Conservation (phyloP, 2,888 invertebrate genomes). For the Azorinus chamasolen region DNA sequence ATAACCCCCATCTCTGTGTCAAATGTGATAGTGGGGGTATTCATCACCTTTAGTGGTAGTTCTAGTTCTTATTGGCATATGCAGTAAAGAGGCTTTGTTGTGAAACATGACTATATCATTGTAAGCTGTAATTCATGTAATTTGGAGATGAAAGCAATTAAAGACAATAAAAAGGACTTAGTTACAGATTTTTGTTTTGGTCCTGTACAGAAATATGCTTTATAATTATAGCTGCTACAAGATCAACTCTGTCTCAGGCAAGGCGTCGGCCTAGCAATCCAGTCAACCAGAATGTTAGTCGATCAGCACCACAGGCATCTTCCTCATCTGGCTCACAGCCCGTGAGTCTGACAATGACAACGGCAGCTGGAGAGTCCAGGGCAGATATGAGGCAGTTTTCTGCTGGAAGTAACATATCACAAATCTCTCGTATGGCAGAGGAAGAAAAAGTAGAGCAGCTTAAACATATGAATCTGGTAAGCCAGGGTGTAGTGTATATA, state of each 20-base stretch:
- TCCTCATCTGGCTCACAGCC: constrained; percentile 46
- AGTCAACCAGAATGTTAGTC: constrained; percentile 39
- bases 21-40: too few species aligned
- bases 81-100: too few species aligned
- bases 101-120: too few species aligned
- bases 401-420: constrained; percentile 64
- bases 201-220: too few species aligned
- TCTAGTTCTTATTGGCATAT: too few species aligned
- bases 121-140: too few species aligned
- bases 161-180: too few species aligned
- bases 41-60: too few species aligned
- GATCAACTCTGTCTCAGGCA: constrained; percentile 43
- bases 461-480: constrained; percentile 73
- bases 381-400: constrained; percentile 64
- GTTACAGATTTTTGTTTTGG: too few species aligned
- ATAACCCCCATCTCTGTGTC: too few species aligned
- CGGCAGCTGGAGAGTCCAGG: constrained; percentile 37
- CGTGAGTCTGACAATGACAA: constrained; percentile 68
- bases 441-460: constrained; percentile 79
- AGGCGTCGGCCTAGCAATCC: constrained; percentile 38
- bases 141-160: too few species aligned
- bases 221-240: constrained; percentile 46
- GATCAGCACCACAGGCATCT: constrained; percentile 60
- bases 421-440: constrained; percentile 31
- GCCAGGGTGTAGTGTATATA: too few species aligned